A percentile compares a stretch with the other conserved stretches of the same genome.
Evolutionary conservation across 2,797 vertebrate species (phyloP).

Genomic region (Chrosomus eos): DNA sequence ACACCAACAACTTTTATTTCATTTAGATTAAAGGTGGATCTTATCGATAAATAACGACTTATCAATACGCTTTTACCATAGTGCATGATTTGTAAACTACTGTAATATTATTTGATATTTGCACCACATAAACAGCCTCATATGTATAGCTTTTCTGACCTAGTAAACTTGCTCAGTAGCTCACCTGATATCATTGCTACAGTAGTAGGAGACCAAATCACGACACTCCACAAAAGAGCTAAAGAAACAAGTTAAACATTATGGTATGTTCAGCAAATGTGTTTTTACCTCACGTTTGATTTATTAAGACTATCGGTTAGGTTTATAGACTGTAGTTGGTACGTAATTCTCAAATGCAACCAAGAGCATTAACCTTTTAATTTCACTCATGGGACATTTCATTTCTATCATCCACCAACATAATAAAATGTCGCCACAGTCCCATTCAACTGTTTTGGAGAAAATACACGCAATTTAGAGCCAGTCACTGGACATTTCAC

Average conservation of each 20-base stretch:
- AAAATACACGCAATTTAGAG: background rate
- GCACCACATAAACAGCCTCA: too few relatives aligned
- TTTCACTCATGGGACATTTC: background rate
- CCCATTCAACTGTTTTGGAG: background rate
- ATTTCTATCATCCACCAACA: background rate
- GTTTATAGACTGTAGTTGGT: background rate
- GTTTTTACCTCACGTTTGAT: background rate
- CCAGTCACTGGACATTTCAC: background rate
- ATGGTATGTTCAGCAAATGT: too few relatives aligned
- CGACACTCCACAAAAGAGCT: too few relatives aligned
- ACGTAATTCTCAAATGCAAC: background rate
- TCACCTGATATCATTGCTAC: too few relatives aligned
- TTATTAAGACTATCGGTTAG: background rate
- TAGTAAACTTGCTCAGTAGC: too few relatives aligned
- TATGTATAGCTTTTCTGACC: too few relatives aligned
- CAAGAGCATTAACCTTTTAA: background rate
- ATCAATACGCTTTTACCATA: background rate
- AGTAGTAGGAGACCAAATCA: too few relatives aligned
- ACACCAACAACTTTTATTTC: background rate
- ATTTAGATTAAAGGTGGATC: background rate
- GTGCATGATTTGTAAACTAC: too few relatives aligned
- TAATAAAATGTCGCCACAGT: background rate
- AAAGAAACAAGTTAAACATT: too few relatives aligned
- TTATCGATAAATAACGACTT: background rate
- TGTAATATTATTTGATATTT: too few relatives aligned